Evolutionary conservation across 2,888 invertebrate species (phyloP).

Genomic region (Chrysotoxum bicinctum): DNA sequence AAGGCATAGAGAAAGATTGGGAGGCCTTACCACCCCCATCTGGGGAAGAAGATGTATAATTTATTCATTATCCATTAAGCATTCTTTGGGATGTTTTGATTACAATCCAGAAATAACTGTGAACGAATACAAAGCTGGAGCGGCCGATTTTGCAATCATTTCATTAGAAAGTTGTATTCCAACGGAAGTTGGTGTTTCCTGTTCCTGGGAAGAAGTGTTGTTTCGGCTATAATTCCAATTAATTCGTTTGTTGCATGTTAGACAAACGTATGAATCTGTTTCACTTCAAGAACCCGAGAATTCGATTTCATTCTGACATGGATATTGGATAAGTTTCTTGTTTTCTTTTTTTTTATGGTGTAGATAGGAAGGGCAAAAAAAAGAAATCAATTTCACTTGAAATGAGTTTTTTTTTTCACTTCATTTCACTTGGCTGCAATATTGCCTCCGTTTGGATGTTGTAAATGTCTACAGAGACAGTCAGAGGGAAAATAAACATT

Average conservation of each 20-base stretch:
- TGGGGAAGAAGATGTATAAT: conserved; percentile 30
- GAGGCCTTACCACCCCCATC: not conserved
- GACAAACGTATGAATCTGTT: not conserved
- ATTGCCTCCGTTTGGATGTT: not conserved
- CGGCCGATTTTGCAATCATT: conserved; percentile 32
- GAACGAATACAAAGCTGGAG: conserved; percentile 12
- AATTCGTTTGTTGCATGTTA: conserved; percentile 25
- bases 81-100: conserved; percentile 58
- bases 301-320: conserved; percentile 39
- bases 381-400: conserved; percentile 12
- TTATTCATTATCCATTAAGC: conserved; percentile 56
- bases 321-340: conserved; percentile 16
- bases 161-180: conserved; percentile 19
- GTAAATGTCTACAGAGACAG: not conserved
- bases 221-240: conserved; percentile 21
- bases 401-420: not conserved
- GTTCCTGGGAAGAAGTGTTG: not conserved
- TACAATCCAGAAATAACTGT: conserved; percentile 35
- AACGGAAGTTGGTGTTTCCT: not conserved
- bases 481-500: not conserved
- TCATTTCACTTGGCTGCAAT: not conserved
- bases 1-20: not conserved
- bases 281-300: conserved; percentile 16
- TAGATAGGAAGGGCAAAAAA: not conserved
- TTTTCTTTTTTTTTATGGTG: not conserved